A percentile compares a stretch with the other conserved stretches of the same genome.
phyloP scores from a whole-genome alignment of 2,797 vertebrate genomes.

The Clangula hyemalis region DNA sequence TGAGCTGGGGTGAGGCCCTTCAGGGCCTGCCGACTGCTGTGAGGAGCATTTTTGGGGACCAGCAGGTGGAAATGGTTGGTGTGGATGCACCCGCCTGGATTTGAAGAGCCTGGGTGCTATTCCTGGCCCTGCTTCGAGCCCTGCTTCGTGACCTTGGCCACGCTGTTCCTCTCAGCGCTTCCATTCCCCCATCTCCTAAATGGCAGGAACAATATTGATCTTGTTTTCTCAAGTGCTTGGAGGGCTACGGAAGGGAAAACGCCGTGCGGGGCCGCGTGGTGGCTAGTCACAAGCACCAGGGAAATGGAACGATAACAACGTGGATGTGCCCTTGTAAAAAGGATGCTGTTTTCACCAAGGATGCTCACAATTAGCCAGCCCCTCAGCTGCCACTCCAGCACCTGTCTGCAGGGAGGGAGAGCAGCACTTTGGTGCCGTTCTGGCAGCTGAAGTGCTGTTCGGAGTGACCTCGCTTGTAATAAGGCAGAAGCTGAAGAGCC shows the following conservation, averaged over 20 bases:
- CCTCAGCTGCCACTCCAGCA: neutral
- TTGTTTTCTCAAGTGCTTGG: neutral
- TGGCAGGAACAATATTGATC: neutral
- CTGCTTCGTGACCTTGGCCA: neutral
- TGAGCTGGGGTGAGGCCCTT: accelerated
- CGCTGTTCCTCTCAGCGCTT: accelerated
- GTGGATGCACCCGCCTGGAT: accelerated
- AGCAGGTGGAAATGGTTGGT: neutral
- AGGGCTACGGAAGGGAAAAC: neutral
- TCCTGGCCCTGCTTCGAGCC: neutral
- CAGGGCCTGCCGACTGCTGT: neutral
- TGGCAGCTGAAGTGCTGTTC: neutral
- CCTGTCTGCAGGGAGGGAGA: neutral
- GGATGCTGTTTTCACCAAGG: neutral
- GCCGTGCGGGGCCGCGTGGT: neutral
- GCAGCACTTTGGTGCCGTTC: neutral
- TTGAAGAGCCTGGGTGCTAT: neutral
- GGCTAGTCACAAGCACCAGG: neutral
- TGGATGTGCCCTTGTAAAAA: neutral
- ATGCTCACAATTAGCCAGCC: neutral
- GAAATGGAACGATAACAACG: neutral
- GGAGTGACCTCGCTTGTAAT: neutral
- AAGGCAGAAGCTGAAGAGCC: neutral
- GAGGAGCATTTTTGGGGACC: neutral
- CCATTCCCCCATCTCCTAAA: neutral